Base-by-base conservation (phyloP, 2,888 invertebrate genomes). In the Ashinkailepas kermadecensis region DNA sequence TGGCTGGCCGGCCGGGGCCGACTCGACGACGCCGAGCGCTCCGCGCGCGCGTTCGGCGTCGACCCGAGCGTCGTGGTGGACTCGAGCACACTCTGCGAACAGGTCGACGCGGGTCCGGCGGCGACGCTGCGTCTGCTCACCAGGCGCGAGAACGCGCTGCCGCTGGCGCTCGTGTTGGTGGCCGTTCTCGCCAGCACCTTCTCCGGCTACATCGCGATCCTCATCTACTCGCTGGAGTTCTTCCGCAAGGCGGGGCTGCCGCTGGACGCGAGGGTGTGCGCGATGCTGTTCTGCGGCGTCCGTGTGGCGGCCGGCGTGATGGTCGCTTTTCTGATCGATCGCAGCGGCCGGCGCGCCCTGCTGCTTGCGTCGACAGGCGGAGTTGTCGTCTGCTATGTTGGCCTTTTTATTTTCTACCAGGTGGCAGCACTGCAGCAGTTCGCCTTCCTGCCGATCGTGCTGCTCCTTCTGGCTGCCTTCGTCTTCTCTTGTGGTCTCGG, bases 151-250 rank as follows among this genome's bases (percentile, higher is more conserved):
- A 74, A 54, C 74, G 21, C 18, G 74, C 8, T 15, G 39, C 74
- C 74, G 39, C 74, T 74, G 4, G 18, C 10, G 18, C 18, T 74
- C 15, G 25, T 54, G 15, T 0, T 74, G 18, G 23, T 18, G 7
- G 9, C 54, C 7, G 1, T 18, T 0, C 18, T 74, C 54, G 6
- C 7, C 18, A 54, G 1, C 54, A 9, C 15, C 74, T 74, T 74
- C 54, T 74, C 74, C 18, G 74, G 74, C 74, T 74, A 74, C 74
- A 54, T 74, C 54, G 74, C 74, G 54, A 74, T 74, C 54, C 74
- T 74, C 13, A 18, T 15, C 54, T 74, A 74, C 74, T 74, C 74
- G 39, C 74, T 74, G 6, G 74, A 54, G 39, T 74, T 74, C 54
- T 74, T 74, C 74, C 39, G 74, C 2, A 15, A 1, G 54, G 74